These are phyloP conservation scores for Amblyraja radiata DNA, from an alignment of 2,797 vertebrate species.

Conservation along the genomic window DNA sequence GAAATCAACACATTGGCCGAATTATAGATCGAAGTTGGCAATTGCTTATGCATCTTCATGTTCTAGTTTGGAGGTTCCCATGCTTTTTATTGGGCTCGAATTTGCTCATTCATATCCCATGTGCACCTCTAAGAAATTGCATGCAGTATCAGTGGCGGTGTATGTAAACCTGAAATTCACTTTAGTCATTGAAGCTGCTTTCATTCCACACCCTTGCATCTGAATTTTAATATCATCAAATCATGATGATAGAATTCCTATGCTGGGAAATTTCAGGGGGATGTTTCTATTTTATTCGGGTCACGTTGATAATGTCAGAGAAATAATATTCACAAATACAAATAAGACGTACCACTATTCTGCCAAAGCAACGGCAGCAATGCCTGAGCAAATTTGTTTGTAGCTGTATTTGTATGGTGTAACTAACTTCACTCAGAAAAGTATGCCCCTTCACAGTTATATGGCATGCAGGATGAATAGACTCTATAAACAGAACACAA, in stretches of 20 bases:
- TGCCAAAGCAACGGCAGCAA: neutral
- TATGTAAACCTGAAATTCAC: neutral
- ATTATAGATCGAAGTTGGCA: neutral
- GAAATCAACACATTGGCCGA: neutral
- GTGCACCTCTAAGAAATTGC: neutral
- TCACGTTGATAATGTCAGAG: neutral
- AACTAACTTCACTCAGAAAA: neutral
- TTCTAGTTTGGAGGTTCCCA: neutral
- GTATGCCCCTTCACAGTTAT: neutral
- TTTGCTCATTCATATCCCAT: neutral
- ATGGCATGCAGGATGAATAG: neutral
- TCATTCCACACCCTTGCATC: neutral
- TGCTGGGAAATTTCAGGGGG: neutral
- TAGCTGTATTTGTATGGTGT: neutral
- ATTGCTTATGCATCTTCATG: neutral
- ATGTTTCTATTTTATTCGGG: neutral
- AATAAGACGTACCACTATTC: neutral
- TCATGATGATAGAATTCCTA: neutral
- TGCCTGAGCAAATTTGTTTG: neutral
- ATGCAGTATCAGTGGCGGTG: neutral
- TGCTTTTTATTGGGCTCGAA: neutral
- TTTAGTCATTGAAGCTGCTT: neutral
- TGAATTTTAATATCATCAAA: neutral
- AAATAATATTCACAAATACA: neutral
- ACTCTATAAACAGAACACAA: neutral